phyloP scores from a whole-genome alignment of 35 echinoderm and acorn worm genomes.

The Antedon bifida region DNA sequence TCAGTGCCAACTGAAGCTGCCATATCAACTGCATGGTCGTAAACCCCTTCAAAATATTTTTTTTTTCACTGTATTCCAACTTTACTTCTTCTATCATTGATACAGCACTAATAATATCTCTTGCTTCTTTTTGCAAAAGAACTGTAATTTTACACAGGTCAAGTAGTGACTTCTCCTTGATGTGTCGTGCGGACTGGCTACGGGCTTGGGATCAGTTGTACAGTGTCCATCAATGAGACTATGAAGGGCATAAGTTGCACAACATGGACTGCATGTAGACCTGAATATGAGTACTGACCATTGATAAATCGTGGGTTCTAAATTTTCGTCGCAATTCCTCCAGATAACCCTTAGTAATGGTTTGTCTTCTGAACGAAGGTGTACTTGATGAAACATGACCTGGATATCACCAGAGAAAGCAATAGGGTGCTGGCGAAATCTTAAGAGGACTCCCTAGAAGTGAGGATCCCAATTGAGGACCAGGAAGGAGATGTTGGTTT shows the following conservation, averaged over 20 bases:
- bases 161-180: no score
- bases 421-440: not conserved
- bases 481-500: not conserved
- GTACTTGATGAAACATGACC: not conserved
- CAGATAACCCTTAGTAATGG: not conserved
- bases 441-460: not conserved
- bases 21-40: no score
- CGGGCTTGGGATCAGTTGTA: no score
- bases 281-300: not conserved
- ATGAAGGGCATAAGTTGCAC: not conserved
- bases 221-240: not conserved
- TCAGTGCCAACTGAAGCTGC: no score
- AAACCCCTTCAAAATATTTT: no score
- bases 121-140: no score
- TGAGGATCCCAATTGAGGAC: not conserved
- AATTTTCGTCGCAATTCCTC: not conserved
- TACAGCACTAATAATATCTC: no score
- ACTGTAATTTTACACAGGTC: no score
- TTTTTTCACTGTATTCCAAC: no score
- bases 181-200: no score
- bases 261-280: not conserved
- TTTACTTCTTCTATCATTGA: no score
- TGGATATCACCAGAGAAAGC: not conserved
- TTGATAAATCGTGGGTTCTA: not conserved
- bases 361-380: not conserved